phyloP scores from a whole-genome alignment of 2,888 invertebrate species.

The Nemurella pictetii region DNA sequence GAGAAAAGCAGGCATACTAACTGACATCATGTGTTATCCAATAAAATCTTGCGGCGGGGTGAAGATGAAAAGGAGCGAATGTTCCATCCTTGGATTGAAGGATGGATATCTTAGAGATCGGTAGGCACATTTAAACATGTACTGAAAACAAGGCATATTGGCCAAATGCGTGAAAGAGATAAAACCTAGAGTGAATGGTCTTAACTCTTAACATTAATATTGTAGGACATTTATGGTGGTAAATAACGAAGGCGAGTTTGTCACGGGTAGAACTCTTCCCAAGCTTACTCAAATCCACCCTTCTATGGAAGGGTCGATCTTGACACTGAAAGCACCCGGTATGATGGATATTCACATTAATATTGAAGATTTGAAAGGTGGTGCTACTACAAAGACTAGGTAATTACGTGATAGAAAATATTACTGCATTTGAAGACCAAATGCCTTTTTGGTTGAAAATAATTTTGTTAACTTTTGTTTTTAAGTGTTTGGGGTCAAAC shows the following conservation, averaged over 20 bases:
- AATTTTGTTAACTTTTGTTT: not conserved
- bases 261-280: constrained; percentile 34
- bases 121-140: not conserved
- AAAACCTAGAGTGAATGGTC: no score
- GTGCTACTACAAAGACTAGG: not conserved
- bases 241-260: constrained; percentile 29
- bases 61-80: constrained; percentile 16
- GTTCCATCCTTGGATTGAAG: constrained; percentile 34
- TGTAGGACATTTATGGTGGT: constrained; percentile 38
- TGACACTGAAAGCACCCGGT: not conserved
- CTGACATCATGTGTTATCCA: constrained; percentile 34
- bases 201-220: no score
- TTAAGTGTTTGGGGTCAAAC: constrained; percentile 35
- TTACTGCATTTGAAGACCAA: not conserved
- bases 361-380: not conserved
- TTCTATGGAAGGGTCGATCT: constrained; percentile 15
- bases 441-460: not conserved
- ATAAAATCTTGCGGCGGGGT: constrained; percentile 37
- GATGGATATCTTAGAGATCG: constrained; percentile 22
- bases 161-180: no score
- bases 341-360: not conserved
- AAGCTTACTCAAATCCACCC: constrained; percentile 34
- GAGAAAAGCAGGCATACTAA: constrained; percentile 33
- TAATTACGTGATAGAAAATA: no score
- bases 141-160: no score